Evolutionary conservation across 64 coral and sea anemone genomes (phyloP).

Genomic region (Catalaphyllia jardinei): DNA sequence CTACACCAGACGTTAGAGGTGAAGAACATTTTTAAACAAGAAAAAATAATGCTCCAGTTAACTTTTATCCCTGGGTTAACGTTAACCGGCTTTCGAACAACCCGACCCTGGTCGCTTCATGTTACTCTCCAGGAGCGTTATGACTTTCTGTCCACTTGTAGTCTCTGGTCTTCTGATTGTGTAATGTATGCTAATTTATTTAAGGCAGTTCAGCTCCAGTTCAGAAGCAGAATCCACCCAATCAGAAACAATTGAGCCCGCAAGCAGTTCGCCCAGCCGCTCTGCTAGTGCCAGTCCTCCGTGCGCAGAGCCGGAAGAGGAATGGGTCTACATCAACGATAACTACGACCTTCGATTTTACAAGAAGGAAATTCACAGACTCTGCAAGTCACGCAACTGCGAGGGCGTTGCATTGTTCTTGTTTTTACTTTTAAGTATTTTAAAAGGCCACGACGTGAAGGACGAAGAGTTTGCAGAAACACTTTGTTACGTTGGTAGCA

Average conservation of each 20-base stretch:
- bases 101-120: no score
- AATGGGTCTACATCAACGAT: constrained; percentile 72
- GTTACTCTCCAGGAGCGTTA: not conserved
- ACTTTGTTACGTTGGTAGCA: constrained; percentile 69
- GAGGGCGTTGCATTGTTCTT: constrained; percentile 67
- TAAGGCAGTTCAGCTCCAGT: constrained; percentile 8
- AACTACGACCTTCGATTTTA: constrained; percentile 43
- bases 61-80: no score
- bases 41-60: no score
- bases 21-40: no score
- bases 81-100: no score
- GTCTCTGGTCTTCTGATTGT: not conserved
- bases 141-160: not conserved
- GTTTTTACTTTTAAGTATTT: constrained; percentile 74
- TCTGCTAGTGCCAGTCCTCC: not conserved
- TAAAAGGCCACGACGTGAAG: constrained; percentile 76
- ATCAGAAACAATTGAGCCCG: not conserved
- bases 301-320: constrained; percentile 19
- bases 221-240: constrained; percentile 6
- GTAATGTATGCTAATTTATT: not conserved
- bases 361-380: constrained; percentile 64
- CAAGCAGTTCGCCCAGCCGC: not conserved
- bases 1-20: no score
- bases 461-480: constrained; percentile 55
- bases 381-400: constrained; percentile 60